Percentiles rank a stretch among this genome's conserved stretches.
phyloP scores from a whole-genome alignment of 2,113 vertebrate genomes.

The Spermophilus dauricus region DNA sequence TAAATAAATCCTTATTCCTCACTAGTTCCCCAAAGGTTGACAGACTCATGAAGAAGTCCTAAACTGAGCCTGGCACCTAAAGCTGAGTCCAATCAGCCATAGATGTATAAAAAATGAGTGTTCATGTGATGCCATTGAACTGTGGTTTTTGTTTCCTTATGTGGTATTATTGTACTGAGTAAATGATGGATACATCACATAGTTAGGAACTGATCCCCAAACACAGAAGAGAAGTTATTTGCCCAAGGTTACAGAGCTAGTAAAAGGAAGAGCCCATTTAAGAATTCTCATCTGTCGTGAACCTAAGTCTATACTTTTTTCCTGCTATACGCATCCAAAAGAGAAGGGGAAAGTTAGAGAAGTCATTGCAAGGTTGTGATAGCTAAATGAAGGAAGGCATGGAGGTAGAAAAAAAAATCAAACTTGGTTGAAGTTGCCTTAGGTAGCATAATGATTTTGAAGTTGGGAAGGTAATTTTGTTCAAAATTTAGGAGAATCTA shows the following conservation, averaged over 20 bases:
- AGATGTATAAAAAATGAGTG: background rate
- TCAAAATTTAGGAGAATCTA: conserved; percentile 52
- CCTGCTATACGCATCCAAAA: background rate
- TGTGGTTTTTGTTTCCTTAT: background rate
- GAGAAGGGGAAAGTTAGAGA: background rate
- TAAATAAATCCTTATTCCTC: background rate
- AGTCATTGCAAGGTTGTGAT: background rate
- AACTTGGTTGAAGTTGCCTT: background rate
- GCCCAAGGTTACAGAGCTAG: background rate
- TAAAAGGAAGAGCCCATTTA: background rate
- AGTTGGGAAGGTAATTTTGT: background rate
- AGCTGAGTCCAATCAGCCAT: background rate
- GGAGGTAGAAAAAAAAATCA: background rate
- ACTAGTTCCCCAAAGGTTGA: background rate
- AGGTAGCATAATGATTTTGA: background rate
- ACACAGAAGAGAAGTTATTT: background rate
- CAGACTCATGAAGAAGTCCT: background rate
- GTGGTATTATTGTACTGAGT: background rate
- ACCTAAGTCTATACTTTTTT: background rate
- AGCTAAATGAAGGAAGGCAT: background rate
- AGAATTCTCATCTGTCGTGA: background rate
- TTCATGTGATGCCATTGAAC: background rate
- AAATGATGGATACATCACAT: background rate
- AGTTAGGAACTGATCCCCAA: background rate
- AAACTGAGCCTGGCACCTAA: background rate